These are phyloP conservation scores for Nasua narica DNA, from an alignment of 2,797 vertebrate genomes.

Conservation along the genomic window DNA sequence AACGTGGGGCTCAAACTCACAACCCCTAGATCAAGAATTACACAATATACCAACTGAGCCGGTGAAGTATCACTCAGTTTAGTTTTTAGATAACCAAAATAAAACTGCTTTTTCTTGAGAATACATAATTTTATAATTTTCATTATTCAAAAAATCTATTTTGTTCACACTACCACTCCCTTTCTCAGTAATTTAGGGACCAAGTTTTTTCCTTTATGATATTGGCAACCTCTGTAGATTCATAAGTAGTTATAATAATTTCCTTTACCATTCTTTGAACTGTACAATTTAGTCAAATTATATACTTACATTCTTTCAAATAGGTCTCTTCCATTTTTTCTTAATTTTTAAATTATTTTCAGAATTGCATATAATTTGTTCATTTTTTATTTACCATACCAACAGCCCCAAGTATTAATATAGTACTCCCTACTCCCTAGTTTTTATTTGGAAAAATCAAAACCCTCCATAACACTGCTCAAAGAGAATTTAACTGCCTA, in stretches of 20 bases:
- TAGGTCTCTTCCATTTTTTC: background rate
- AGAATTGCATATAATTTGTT: slow-evolving; percentile 14
- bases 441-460: slow-evolving; percentile 30
- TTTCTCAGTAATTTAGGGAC: slow-evolving; percentile 9
- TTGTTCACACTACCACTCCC: background rate
- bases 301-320: slow-evolving; percentile 13
- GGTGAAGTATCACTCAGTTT: background rate
- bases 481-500: background rate
- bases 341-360: slow-evolving; percentile 44
- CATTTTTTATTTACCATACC: background rate
- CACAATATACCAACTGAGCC: background rate
- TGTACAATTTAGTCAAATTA: slow-evolving; percentile 29
- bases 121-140: slow-evolving; percentile 11
- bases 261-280: background rate
- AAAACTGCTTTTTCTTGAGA: slow-evolving; percentile 11
- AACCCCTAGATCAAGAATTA: background rate
- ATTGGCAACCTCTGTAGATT: background rate
- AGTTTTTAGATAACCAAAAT: slow-evolving; percentile 1
- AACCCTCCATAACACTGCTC: background rate
- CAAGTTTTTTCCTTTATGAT: slow-evolving; percentile 12
- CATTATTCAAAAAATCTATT: slow-evolving; percentile 21
- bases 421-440: background rate
- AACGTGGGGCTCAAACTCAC: background rate
- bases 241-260: background rate
- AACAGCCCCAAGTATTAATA: background rate